Evolutionary conservation across 2,797 vertebrate genomes (phyloP), one percentile per base, ranked within the genome.

Genomic region (Botia almorhae): DNA sequence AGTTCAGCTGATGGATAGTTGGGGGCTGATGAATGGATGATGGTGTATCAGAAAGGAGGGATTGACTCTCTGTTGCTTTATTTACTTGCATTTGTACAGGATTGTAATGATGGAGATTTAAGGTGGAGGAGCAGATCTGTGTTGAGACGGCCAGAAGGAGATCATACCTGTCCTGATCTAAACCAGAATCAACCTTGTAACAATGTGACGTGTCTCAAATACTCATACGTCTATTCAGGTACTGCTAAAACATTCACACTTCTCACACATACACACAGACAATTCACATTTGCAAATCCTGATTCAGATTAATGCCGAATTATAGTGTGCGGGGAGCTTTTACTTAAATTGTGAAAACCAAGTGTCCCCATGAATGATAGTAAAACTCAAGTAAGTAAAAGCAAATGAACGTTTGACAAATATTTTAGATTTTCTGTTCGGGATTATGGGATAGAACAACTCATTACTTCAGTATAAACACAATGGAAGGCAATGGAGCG

Each of bases 171-270:
- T 80, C 92, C 94, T 17, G 93, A 95, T 84, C 90, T 87, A 7
- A 91, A 92, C 10, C 92, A 96, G 73, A 90, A 90, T 72, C 92
- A 90, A 58, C 89, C 93, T 53, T 96, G 95, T 77, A 76, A 93
- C 81, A 96, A 95, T 85, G 90, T 92, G 82, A 95, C 95, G 55
- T 96, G 94, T 88, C 95, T 95, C 89, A 94, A 94, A 0, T 95
- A 95, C 86, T 92, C 90, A 17, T 96, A 96, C 88, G 94, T 94
- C 74, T 88, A 95, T 78, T 95, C 95, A 92, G 95, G 95, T 96
- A 89, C 17, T 75, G 21, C 8, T 16, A 72, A 48, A 71, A 19
- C 11, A 11, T 50, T 51, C 14, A 60, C 48, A 39, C 29, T 48
- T 33, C 33, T 33, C 33, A 33, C 33, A 33, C 33, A 43, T 10